These are phyloP conservation scores for Amniataba percoides DNA, from an alignment of 2,797 vertebrate genomes.

Conservation along the genomic window DNA sequence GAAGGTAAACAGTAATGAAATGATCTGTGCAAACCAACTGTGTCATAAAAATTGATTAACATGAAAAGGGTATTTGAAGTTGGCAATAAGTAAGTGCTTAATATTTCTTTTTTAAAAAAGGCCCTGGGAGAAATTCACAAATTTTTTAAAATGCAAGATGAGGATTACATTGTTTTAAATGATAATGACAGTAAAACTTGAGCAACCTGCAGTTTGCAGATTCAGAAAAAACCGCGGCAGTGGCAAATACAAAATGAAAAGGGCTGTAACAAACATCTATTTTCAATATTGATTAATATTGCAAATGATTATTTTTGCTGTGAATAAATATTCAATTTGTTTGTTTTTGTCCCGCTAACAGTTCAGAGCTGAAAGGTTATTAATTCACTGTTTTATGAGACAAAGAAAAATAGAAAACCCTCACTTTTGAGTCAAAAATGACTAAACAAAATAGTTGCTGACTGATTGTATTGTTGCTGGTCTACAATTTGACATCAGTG, in stretches of 20 bases:
- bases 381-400: neutral
- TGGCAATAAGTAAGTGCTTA: neutral
- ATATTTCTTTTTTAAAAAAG: conserved; percentile 7
- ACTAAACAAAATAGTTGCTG: neutral
- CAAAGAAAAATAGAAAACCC: neutral
- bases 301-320: neutral
- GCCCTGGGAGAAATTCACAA: neutral
- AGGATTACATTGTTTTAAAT: conserved; percentile 8
- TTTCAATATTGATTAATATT: neutral
- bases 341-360: neutral
- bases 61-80: neutral
- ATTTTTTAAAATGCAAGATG: neutral
- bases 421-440: neutral
- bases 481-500: neutral
- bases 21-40: neutral
- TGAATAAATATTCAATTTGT: neutral
- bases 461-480: neutral
- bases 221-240: neutral
- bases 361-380: neutral
- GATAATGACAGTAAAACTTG: neutral
- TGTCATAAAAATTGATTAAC: neutral
- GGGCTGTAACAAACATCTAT: neutral
- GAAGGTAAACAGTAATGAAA: neutral
- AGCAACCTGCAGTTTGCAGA: neutral
- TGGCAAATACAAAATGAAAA: neutral